Evolutionary conservation across 2,888 invertebrate genomes (phyloP).

Genomic region (Disparrhopalites patrizii): DNA sequence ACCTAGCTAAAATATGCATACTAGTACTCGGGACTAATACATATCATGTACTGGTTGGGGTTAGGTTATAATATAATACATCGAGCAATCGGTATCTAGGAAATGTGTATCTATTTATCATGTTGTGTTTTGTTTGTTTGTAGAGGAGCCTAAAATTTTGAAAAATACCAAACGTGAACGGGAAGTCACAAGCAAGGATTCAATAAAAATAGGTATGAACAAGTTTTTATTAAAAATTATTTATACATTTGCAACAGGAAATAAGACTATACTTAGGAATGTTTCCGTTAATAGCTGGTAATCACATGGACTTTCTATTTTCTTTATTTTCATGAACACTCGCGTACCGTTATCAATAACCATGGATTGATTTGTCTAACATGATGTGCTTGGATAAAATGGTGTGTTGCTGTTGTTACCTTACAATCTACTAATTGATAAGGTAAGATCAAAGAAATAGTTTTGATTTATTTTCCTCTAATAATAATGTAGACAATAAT

Average conservation of each 20-base stretch:
- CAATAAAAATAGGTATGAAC: conserved; percentile 14
- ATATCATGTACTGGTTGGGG: too few relatives aligned
- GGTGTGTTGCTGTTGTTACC: too few relatives aligned
- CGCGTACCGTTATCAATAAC: neutral
- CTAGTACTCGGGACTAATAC: too few relatives aligned
- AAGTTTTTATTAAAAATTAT: neutral
- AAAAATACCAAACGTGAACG: neutral
- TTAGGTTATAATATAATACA: too few relatives aligned
- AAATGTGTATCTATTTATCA: too few relatives aligned
- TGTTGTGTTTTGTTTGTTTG: too few relatives aligned
- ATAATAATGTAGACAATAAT: neutral
- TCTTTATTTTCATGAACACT: neutral
- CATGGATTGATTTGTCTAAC: neutral
- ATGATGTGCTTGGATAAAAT: too few relatives aligned
- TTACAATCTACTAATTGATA: too few relatives aligned
- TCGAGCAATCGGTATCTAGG: too few relatives aligned
- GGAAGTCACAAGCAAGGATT: neutral
- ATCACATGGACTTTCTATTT: neutral
- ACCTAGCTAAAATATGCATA: neutral
- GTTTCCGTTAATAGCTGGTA: too few relatives aligned
- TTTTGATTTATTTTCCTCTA: neutral
- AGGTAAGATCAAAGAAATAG: conserved; percentile 18
- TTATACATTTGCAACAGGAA: too few relatives aligned
- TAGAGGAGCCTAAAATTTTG: neutral
- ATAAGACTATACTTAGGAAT: too few relatives aligned